Percentiles rank a stretch among this genome's conserved stretches.
These are phyloP conservation scores for Girardia tigrina DNA, from an alignment of 2,888 invertebrate species.

Conservation along the genomic window DNA sequence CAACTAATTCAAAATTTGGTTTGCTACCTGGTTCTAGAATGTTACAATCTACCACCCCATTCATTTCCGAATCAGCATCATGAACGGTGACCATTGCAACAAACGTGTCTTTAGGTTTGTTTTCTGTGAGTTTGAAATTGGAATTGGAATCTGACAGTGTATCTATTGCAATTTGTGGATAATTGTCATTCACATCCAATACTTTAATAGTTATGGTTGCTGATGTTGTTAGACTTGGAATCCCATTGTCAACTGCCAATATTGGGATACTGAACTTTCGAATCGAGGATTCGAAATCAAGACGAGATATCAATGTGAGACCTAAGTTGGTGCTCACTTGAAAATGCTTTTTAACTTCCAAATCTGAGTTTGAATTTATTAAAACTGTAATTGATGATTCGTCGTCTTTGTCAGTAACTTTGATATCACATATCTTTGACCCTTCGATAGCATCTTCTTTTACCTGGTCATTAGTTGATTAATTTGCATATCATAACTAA, in stretches of 20 bases:
- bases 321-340: background rate
- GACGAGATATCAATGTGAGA: background rate
- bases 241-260: slow-evolving; percentile 33
- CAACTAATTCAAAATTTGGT: background rate
- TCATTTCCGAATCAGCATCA: slow-evolving; percentile 9
- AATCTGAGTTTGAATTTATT: background rate
- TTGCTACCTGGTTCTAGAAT: background rate
- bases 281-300: background rate
- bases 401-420: background rate
- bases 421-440: background rate
- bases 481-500: too few relatives aligned
- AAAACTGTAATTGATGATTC: background rate
- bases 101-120: slow-evolving; percentile 25
- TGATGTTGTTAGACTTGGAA: slow-evolving; percentile 29
- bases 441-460: background rate
- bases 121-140: background rate
- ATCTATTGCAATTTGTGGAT: slow-evolving; percentile 28
- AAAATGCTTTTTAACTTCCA: background rate
- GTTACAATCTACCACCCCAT: background rate
- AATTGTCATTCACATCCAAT: slow-evolving; percentile 32
- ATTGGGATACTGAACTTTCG: slow-evolving; percentile 3
- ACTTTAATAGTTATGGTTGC: slow-evolving; percentile 28
- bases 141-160: background rate
- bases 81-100: background rate
- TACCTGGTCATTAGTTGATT: too few relatives aligned